Conservation (phyloP, 2,888 invertebrate genomes). For the Harpalus rufipes region DNA sequence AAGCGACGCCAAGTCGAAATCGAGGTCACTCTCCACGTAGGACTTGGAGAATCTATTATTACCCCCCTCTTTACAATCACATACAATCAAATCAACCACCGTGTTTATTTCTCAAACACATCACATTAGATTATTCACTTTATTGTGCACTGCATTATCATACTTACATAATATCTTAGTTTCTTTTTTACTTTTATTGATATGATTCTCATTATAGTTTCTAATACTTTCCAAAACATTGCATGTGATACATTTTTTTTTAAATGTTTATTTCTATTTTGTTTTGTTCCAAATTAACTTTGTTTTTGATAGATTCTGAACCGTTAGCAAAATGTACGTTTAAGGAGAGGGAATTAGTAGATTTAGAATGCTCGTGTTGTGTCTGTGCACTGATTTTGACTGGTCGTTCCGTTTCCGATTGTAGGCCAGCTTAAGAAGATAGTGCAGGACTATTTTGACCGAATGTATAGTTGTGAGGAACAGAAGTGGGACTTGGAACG, state of each 20-base stretch:
- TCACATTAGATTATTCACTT: not conserved
- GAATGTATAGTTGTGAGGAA: constrained; percentile 98
- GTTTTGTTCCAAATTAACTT: too few species aligned
- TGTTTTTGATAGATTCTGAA: not conserved
- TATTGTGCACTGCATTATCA: not conserved
- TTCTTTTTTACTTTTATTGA: not conserved
- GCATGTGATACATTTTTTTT: not conserved
- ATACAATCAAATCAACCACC: not conserved
- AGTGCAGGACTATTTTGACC: constrained; percentile 97
- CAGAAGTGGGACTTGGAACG: constrained; percentile 99
- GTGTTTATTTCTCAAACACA: not conserved
- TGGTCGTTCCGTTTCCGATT: constrained; percentile 79
- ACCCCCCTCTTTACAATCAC: constrained; percentile 4
- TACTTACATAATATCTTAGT: not conserved
- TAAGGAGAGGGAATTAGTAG: constrained; percentile 18
- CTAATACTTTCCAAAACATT: not conserved
- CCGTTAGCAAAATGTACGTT: constrained; percentile 21
- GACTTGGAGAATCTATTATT: constrained; percentile 57
- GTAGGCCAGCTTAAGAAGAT: constrained; percentile 94
- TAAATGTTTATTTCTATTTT: not conserved
- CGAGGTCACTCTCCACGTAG: constrained; percentile 59
- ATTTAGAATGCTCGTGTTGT: constrained; percentile 24
- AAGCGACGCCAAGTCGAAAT: constrained; percentile 47
- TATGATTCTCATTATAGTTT: not conserved
- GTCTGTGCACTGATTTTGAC: constrained; percentile 71